These are phyloP conservation scores for Rafetus swinhoei DNA, from an alignment of 2,113 vertebrate species.

Conservation along the genomic window DNA sequence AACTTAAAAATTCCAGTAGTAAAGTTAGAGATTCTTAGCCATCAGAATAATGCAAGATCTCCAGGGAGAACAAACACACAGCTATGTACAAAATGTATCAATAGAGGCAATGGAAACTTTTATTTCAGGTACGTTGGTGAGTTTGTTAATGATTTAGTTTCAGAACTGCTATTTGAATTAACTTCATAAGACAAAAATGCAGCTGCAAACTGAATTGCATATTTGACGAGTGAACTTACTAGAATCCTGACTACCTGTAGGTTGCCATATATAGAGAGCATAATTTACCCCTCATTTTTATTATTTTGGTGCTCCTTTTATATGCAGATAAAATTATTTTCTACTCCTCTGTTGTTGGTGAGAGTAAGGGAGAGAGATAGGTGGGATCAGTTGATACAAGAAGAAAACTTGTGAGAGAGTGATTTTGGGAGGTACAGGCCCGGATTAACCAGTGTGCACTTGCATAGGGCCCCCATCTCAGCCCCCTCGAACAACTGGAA, in stretches of 20 bases:
- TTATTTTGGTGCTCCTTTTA: conserved; percentile 53
- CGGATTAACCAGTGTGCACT: no score
- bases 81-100: conserved; percentile 56
- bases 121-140: conserved; percentile 56
- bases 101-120: conserved; percentile 49
- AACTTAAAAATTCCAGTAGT: neutral
- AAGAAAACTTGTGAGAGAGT: no score
- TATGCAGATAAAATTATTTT: conserved; percentile 66
- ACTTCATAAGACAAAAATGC: conserved; percentile 61
- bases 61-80: conserved; percentile 7
- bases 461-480: no score
- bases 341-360: neutral
- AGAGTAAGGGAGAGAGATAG: rapidly evolving
- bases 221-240: conserved; percentile 58
- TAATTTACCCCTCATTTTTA: conserved; percentile 47
- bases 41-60: conserved; percentile 49
- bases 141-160: conserved; percentile 68
- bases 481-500: no score
- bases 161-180: conserved; percentile 62
- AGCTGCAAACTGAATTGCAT: conserved; percentile 68
- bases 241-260: conserved; percentile 34
- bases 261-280: conserved; percentile 25
- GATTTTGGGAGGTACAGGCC: no score
- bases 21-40: conserved; percentile 37
- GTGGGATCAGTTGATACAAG: no score